phyloP scores from a whole-genome alignment of 2,797 vertebrate species.

The Heliangelus exortis region DNA sequence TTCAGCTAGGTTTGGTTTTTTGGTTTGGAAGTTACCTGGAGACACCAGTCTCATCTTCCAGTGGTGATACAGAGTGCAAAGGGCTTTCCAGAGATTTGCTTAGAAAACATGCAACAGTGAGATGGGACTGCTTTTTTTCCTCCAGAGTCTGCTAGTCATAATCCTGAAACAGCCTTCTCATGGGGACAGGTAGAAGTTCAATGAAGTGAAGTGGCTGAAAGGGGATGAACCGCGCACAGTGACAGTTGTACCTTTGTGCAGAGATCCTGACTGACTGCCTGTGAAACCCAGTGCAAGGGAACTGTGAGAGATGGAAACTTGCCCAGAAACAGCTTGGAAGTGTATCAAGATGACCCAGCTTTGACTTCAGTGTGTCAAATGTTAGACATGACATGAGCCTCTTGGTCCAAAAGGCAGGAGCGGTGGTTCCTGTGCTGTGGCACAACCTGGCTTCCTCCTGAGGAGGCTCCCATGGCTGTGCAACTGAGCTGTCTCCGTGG shows the following conservation, averaged over 20 bases:
- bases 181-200: neutral
- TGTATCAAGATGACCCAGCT: neutral
- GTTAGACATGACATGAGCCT: neutral
- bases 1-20: neutral
- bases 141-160: neutral
- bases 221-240: neutral
- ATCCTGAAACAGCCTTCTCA: neutral
- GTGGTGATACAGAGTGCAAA: neutral
- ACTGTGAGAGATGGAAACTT: neutral
- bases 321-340: neutral
- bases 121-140: neutral
- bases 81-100: neutral
- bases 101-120: neutral
- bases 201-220: neutral
- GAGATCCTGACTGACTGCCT: neutral
- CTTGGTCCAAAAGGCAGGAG: neutral
- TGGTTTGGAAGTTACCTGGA: neutral
- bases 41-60: neutral
- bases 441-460: neutral
- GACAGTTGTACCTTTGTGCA: neutral
- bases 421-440: neutral
- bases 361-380: neutral
- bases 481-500: neutral
- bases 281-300: neutral
- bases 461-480: accelerated